phyloP scores from a whole-genome alignment of 2,888 invertebrate genomes.

The Hipparchia sbordonii region DNA sequence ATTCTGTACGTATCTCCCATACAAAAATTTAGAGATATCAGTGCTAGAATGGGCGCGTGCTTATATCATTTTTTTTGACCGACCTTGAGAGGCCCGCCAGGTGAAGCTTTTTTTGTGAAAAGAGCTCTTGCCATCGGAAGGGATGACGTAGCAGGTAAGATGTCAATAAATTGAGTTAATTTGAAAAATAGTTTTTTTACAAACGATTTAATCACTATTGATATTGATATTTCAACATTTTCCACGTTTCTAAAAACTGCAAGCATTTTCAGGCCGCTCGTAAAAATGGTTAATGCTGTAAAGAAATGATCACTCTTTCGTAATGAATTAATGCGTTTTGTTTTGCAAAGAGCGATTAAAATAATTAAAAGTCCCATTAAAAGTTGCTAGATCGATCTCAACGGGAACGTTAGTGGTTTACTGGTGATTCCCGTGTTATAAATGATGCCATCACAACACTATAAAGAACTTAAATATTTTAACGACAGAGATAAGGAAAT shows the following conservation, averaged over 20 bases:
- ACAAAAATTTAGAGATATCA: too few relatives aligned
- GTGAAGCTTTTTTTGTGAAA: too few relatives aligned
- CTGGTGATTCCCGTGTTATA: slow-evolving; percentile 62
- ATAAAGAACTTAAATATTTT: slow-evolving; percentile 46
- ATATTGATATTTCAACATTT: neutral
- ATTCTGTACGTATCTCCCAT: too few relatives aligned
- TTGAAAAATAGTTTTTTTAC: too few relatives aligned
- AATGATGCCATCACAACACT: slow-evolving; percentile 63
- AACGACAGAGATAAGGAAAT: slow-evolving; percentile 12
- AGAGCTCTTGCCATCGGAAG: too few relatives aligned
- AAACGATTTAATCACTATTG: neutral
- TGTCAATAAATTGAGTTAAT: too few relatives aligned
- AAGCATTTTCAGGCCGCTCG: neutral
- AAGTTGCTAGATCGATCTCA: slow-evolving; percentile 76
- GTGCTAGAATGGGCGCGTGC: too few relatives aligned
- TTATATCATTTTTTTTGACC: too few relatives aligned
- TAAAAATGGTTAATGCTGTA: slow-evolving; percentile 35
- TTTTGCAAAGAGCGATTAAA: slow-evolving; percentile 74
- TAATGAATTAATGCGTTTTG: slow-evolving; percentile 80
- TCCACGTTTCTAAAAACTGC: neutral
- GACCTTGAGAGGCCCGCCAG: too few relatives aligned
- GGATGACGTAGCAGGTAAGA: too few relatives aligned
- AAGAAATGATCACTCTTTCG: slow-evolving; percentile 63
- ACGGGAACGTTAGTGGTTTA: slow-evolving; percentile 77
- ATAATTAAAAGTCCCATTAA: slow-evolving; percentile 82